Evolutionary conservation across 2,113 vertebrate species (phyloP).

Genomic region (Brachypteracias leptosomus): DNA sequence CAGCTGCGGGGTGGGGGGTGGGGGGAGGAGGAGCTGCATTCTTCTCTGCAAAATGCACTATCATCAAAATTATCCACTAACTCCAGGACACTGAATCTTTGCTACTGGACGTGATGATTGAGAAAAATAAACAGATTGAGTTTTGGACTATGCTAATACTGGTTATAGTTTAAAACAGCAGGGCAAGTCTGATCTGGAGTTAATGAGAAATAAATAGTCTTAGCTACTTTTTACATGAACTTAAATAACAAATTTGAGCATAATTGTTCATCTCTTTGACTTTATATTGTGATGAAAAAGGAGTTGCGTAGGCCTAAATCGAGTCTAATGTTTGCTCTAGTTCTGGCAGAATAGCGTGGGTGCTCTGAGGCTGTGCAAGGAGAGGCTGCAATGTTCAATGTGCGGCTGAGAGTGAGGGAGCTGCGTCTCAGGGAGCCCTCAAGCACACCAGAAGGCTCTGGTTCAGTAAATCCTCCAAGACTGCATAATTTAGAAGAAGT

Average conservation of each 20-base stretch:
- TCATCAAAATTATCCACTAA: neutral
- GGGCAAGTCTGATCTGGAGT: neutral
- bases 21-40: neutral
- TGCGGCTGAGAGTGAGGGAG: neutral
- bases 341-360: accelerated
- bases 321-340: neutral
- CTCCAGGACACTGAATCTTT: neutral
- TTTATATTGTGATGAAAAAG: neutral
- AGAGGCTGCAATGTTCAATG: neutral
- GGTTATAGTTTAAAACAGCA: neutral
- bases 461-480: neutral
- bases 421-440: neutral
- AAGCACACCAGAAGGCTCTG: neutral
- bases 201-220: neutral
- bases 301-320: neutral
- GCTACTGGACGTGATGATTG: neutral
- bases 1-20: too few species aligned
- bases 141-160: neutral
- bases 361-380: neutral
- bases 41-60: neutral
- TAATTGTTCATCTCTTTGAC: neutral
- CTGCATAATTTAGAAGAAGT: neutral
- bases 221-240: neutral
- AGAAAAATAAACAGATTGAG: neutral
- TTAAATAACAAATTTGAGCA: neutral